Percentiles rank a stretch among this genome's conserved stretches.
phyloP scores from a whole-genome alignment of 2,888 invertebrate genomes.

The Julus scandinavius region DNA sequence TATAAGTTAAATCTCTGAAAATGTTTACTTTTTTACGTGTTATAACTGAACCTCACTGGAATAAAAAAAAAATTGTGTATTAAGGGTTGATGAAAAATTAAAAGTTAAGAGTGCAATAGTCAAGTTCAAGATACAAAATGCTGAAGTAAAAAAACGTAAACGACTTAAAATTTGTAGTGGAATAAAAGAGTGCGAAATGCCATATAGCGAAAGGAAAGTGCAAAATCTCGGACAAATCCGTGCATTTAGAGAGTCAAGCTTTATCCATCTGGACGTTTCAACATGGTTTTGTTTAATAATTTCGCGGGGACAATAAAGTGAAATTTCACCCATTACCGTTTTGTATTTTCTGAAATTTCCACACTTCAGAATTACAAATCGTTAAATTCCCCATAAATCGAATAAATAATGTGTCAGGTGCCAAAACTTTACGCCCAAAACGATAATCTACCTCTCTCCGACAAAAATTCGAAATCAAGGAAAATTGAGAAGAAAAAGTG shows the following conservation, averaged over 20 bases:
- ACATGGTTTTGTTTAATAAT: no score
- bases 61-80: not conserved
- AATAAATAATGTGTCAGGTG: no score
- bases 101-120: not conserved
- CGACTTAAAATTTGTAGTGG: not conserved
- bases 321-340: not conserved
- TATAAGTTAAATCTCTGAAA: not conserved
- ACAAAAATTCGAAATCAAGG: not conserved
- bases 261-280: constrained; percentile 1
- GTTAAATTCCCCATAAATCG: no score
- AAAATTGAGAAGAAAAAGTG: not conserved
- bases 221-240: not conserved
- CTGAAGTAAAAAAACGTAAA: not conserved
- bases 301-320: no score
- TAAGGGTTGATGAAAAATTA: not conserved
- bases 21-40: not conserved
- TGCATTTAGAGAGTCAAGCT: not conserved
- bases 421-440: not conserved
- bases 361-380: no score
- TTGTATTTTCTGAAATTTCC: not conserved
- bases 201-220: constrained; percentile 18
- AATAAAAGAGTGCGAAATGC: not conserved
- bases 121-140: not conserved
- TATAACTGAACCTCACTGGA: not conserved
- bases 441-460: not conserved